Evolutionary conservation across 2,113 vertebrate genomes (phyloP).

Genomic region (Proterorhinus semilunaris): DNA sequence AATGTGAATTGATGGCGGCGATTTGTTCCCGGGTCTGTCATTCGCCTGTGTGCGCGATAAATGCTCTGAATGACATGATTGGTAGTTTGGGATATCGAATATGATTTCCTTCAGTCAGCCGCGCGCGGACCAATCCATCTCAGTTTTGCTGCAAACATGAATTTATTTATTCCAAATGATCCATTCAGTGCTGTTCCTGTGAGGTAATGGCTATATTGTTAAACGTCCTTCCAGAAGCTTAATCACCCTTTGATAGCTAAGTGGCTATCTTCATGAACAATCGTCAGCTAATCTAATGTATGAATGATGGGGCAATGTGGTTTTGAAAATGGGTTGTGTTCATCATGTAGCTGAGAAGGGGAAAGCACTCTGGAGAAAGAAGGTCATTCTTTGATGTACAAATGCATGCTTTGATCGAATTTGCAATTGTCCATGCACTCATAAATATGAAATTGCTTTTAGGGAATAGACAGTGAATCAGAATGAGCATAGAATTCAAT

Average conservation of each 20-base stretch:
- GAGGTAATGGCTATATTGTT: not conserved
- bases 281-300: conserved; percentile 5
- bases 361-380: not conserved
- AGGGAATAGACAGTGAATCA: no score
- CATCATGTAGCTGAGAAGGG: not conserved
- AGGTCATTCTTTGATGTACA: not conserved
- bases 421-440: not conserved
- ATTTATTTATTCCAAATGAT: not conserved
- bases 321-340: not conserved
- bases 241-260: conserved; percentile 7
- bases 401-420: not conserved
- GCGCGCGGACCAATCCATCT: not conserved
- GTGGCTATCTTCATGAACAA: conserved; percentile 1
- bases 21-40: not conserved
- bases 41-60: not conserved
- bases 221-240: conserved; percentile 2
- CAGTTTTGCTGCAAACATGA: not conserved
- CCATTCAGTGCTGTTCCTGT: not conserved
- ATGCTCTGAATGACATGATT: not conserved
- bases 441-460: no score
- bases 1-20: conserved; percentile 20
- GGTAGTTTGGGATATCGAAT: conserved; percentile 6
- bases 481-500: no score
- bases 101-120: not conserved
- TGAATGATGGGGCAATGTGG: not conserved